Conservation (phyloP, 2,888 invertebrate species). For the Cryptophagus acutangulus region DNA sequence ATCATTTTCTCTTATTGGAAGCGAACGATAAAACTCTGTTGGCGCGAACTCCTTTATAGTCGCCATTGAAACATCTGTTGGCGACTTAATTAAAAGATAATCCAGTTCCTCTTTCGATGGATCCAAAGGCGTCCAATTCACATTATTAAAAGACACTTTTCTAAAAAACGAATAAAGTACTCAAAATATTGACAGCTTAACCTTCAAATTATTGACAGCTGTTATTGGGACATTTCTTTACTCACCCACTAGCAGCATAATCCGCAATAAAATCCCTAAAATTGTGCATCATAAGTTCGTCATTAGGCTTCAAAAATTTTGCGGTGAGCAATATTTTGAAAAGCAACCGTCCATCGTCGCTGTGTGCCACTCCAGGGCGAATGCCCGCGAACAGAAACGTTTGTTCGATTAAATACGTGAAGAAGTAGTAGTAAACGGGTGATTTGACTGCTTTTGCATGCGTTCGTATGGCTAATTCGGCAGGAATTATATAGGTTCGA, state of each 20-base stretch:
- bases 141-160: constrained; percentile 21
- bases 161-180: constrained; percentile 20
- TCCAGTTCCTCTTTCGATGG: constrained; percentile 21
- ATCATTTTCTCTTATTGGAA: constrained; percentile 28
- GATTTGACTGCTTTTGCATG: constrained; percentile 32
- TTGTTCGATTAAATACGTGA: constrained; percentile 25
- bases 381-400: constrained; percentile 19
- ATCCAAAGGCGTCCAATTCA: constrained; percentile 26
- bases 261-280: constrained; percentile 28
- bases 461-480: constrained; percentile 30
- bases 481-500: constrained; percentile 50
- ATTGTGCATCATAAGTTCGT: constrained; percentile 33
- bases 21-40: constrained; percentile 25
- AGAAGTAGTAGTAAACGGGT: constrained; percentile 31
- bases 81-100: constrained; percentile 23
- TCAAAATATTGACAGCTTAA: neutral
- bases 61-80: constrained; percentile 25
- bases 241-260: constrained; percentile 32
- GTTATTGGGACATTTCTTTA: too few species aligned
- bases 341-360: constrained; percentile 29
- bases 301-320: constrained; percentile 17
- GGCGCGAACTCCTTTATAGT: constrained; percentile 21
- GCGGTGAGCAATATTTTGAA: constrained; percentile 24
- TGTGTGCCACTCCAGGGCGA: constrained; percentile 26
- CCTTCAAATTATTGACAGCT: neutral